A percentile compares a stretch with the other conserved stretches of the same genome.
Conservation (phyloP, 2,797 vertebrate genomes). For the Coregonus suidteri region DNA sequence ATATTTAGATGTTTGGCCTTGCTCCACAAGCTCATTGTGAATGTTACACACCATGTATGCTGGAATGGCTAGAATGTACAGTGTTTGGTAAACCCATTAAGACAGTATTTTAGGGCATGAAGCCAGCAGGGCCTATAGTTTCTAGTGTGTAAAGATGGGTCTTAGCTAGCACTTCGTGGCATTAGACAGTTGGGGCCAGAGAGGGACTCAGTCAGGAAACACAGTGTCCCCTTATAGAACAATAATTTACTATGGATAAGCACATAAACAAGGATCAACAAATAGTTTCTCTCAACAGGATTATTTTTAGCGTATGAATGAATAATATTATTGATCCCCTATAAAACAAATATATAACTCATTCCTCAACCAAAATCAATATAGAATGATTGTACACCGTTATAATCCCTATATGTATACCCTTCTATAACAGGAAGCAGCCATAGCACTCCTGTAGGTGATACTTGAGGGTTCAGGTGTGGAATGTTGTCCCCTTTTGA, state of each 20-base stretch:
- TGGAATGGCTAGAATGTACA: slow-evolving; percentile 57
- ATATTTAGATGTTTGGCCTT: background rate
- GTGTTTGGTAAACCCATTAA: background rate
- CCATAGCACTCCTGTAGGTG: too few species aligned
- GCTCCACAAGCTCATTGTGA: slow-evolving; percentile 32
- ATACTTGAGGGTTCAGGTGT: too few species aligned
- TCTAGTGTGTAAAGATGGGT: slow-evolving; percentile 23
- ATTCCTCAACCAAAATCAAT: background rate
- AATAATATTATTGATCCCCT: background rate
- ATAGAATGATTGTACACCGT: background rate
- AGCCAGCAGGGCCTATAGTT: slow-evolving; percentile 12
- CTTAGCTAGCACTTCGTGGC: slow-evolving; percentile 6
- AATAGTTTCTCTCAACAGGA: background rate
- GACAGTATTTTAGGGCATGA: slow-evolving; percentile 16
- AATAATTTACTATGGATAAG: background rate
- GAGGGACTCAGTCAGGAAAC: background rate
- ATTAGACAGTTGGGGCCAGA: background rate
- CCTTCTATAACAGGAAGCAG: too few species aligned
- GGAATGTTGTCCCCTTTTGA: background rate
- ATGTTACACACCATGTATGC: slow-evolving; percentile 39
- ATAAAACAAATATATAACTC: background rate
- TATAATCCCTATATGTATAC: too few species aligned
- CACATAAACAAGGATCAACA: background rate
- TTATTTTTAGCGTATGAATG: too few species aligned
- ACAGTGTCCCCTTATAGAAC: background rate